Base-by-base conservation (phyloP, 2,797 vertebrate genomes). In the Lerista edwardsae region DNA sequence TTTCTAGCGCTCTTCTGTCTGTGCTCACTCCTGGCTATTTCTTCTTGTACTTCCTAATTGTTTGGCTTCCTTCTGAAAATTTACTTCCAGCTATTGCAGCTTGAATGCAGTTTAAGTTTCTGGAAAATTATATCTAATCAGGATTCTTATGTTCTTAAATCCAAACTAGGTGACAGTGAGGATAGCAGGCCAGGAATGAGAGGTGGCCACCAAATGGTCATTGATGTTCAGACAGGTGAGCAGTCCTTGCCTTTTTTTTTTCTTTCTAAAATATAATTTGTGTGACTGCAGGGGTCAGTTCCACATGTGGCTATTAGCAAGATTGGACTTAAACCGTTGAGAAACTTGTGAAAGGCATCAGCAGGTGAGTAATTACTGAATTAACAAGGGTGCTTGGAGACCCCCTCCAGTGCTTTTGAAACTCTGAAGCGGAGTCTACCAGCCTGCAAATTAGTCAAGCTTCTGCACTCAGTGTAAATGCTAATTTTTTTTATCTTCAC, bases 131-230 rank as follows among this genome's bases (percentile, higher is more conserved):
- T n/a, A 7, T n/a, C 0, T 0, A 34, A 83, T 79, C 69, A 86
- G 6, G 23, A 72, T 76, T 15, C 71, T 86, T 8, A 82, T 75
- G 88, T 62, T 44, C 73, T 91, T 34, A 41, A 23, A 75, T 15
- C 3, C 23, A 72, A 23, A 39, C 44, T 89, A 99, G 99, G 97
- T 91, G 98, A 99, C 6, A 97, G 97, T 1, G 99, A 99, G 41
- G 99, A 99, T 95, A 99, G 97, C 94, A 94, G 99, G 77, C 99
- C 99, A 1, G 99, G 99, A 86, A 99, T 99, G 99, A 97, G 99
- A 92, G 99, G 99, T 76, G 99, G 99, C 79, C 99, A 99, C 96
- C 99, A 99, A 94, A 99, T 99, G 99, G 99, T 99, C 91, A 99
- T 99, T 82, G 98, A 99, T 91, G 98, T 99, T 90, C 98, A 99